A percentile compares a stretch with the other conserved stretches of the same genome.
These are phyloP conservation scores for Blomia tropicalis DNA, from an alignment of 2,888 invertebrate genomes.

Conservation along the genomic window DNA sequence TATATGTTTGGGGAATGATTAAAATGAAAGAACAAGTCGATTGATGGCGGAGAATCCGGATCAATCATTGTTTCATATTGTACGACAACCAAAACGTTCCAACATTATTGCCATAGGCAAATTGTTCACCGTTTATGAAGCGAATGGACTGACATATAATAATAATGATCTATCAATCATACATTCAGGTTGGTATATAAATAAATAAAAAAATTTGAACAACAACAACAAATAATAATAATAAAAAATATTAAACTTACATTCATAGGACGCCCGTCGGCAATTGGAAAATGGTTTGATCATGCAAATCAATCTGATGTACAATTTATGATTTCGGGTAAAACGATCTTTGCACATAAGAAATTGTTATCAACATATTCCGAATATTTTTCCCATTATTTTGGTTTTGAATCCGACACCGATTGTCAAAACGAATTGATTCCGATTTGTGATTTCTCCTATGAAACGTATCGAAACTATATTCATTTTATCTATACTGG, in stretches of 20 bases:
- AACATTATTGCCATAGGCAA: background rate
- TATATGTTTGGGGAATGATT: background rate
- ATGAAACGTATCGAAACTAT: background rate
- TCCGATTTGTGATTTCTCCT: background rate
- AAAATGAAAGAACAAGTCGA: background rate
- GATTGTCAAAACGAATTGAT: background rate
- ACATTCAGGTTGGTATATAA: too few species aligned
- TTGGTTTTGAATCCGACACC: background rate
- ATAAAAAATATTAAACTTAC: too few species aligned
- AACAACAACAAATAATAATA: too few species aligned
- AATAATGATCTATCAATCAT: too few species aligned
- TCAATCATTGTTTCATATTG: background rate
- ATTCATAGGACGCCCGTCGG: background rate
- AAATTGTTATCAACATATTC: background rate
- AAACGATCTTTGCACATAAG: background rate
- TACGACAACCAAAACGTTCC: background rate
- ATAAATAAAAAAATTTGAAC: too few species aligned
- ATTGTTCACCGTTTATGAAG: background rate
- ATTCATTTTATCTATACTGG: background rate
- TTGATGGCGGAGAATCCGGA: background rate
- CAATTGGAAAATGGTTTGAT: background rate
- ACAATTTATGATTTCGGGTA: background rate
- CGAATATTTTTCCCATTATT: background rate
- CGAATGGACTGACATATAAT: background rate
- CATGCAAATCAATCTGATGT: background rate